Base-by-base conservation (phyloP, 2,113 vertebrate genomes). In the Tupaia tana region DNA sequence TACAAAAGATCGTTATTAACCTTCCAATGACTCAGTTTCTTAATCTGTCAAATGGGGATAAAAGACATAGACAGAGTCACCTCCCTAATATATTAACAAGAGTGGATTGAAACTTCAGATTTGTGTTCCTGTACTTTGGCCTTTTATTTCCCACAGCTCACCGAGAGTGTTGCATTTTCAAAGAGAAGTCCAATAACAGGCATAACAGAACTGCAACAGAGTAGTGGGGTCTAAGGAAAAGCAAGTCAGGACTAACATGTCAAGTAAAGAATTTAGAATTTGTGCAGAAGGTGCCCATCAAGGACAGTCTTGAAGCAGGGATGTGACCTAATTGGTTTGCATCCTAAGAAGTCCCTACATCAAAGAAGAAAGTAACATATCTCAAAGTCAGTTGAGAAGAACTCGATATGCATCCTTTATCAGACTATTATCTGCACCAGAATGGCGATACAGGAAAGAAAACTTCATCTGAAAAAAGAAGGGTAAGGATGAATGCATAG, bases 11-110 rank as follows among this genome's bases (percentile, higher is more conserved):
- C 73, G 69, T 43, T 71, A 64, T 71, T 70, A 88, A 75, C 8
- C 16, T 70, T 93, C 56, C 66, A 20, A 24, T 58, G 25, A 84
- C 52, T 92, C 71, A 71, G 43, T 92, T 82, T 81, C 73, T 59
- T 81, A 43, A 67, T 94, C 59, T 80, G 54, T 81, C 81, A 95
- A 81, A 92, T 95, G 63, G 43, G 27, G 31, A 78, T 75, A 92
- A 96, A 81, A 95, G 31, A 6, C 18, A 63, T 96, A n/a, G 90
- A 5, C 25, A 29, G 18, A 63, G 31, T 73, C 18, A 88, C 18
- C 52, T 13, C 20, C 54, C 24, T 66, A 61, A n/a, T 27, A 81
- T 79, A 59, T 34, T 43, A 92, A 31, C 34, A 85, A 61, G 14
- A 20, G 18, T n/a, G 31, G 31, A 29, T 95, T 89, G n/a, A 19